Conservation (phyloP, 2,113 vertebrate species). For the Thomomys bottae region DNA sequence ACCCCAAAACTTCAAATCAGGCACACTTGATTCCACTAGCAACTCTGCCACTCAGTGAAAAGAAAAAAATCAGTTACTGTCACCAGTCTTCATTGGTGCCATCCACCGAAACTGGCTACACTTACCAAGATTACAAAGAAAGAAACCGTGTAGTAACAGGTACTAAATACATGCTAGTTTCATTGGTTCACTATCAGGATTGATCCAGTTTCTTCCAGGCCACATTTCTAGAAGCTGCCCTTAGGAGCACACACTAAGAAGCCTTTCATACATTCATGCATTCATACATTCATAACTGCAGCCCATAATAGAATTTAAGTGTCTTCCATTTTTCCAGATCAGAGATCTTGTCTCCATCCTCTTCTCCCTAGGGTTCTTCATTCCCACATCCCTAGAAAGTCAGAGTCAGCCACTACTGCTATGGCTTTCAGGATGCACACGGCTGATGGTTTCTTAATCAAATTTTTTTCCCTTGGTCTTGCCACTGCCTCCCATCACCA, state of each 20-base stretch:
- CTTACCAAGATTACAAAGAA: neutral
- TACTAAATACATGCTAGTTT: neutral
- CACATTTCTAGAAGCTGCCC: neutral
- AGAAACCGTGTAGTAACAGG: neutral
- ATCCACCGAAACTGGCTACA: neutral
- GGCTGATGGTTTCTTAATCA: neutral
- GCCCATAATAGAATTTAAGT: neutral
- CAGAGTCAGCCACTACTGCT: neutral
- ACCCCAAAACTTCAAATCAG: neutral
- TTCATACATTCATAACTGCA: neutral
- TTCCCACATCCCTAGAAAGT: neutral
- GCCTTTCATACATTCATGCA: neutral
- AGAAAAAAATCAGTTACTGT: conserved; percentile 16
- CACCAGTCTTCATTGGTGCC: neutral
- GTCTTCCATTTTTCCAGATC: neutral
- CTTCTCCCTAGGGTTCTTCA: neutral
- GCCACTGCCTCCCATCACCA: neutral
- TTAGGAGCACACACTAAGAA: neutral
- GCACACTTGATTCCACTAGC: neutral
- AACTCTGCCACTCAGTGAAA: neutral
- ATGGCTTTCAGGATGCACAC: neutral
- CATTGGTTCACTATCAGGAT: neutral
- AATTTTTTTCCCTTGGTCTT: neutral
- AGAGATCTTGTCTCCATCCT: neutral
- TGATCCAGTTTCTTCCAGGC: neutral